Percentiles rank a stretch among this genome's conserved stretches.
Conservation (phyloP, 2,797 vertebrate species). For the Halcyon smyrnensis region DNA sequence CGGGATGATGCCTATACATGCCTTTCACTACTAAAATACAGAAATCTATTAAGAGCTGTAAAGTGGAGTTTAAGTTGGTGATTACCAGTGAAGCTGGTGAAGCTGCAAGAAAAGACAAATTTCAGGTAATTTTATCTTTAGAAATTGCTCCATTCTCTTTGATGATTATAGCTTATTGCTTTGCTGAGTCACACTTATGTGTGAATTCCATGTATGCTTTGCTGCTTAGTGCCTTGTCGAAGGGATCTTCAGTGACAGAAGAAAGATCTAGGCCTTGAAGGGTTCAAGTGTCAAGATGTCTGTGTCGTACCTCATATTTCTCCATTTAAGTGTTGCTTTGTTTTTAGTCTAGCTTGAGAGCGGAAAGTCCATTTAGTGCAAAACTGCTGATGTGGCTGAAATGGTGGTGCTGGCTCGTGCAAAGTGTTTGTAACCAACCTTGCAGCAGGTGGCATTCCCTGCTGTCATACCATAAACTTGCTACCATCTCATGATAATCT, state of each 20-base stretch:
- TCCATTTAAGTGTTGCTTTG: no score
- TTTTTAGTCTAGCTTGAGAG: no score
- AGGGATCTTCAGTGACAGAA: neutral
- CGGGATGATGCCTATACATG: neutral
- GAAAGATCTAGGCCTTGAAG: neutral
- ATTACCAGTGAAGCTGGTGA: neutral
- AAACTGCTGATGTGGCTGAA: neutral
- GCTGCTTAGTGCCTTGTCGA: rapidly evolving
- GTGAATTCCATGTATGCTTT: neutral
- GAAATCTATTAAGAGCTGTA: neutral
- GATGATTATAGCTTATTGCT: no score
- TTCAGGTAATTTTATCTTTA: no score
- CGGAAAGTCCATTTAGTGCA: neutral
- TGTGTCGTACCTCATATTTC: no score
- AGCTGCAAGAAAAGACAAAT: neutral
- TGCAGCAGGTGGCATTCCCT: neutral
- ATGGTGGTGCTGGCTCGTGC: neutral
- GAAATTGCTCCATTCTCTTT: no score
- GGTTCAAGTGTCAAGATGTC: no score
- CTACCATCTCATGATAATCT: neutral
- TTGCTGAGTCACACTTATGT: neutral
- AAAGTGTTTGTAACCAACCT: rapidly evolving
- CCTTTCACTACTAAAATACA: neutral
- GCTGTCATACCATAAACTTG: neutral
- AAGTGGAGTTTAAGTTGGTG: neutral